phyloP scores from a whole-genome alignment of 2,797 vertebrate species.

The Oophaga sylvatica region DNA sequence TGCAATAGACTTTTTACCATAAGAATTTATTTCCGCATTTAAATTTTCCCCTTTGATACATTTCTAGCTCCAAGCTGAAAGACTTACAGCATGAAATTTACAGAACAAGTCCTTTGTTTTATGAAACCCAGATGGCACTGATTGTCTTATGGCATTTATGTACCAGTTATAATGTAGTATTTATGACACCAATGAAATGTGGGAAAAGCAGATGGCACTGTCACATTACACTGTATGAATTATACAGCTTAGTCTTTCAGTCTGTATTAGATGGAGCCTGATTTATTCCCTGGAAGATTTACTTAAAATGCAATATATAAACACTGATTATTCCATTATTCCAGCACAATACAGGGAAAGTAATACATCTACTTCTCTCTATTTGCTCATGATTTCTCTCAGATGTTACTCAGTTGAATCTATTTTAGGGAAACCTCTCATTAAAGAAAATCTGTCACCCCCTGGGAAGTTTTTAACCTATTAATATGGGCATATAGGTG shows the following conservation, averaged over 20 bases:
- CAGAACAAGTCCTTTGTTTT: slow-evolving; percentile 14
- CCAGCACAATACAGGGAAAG: not conserved
- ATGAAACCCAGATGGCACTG: slow-evolving; percentile 21
- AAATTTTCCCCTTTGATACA: slow-evolving; percentile 14
- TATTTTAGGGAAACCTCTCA: not conserved
- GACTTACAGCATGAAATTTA: slow-evolving; percentile 16
- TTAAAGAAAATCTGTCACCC: too few relatives aligned
- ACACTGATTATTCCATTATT: slow-evolving; percentile 2
- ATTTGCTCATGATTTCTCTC: not conserved
- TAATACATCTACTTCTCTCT: not conserved
- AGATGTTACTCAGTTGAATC: not conserved
- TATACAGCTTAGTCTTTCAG: slow-evolving; percentile 6
- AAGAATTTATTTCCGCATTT: slow-evolving; percentile 3
- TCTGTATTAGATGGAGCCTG: not conserved
- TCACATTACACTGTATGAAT: slow-evolving; percentile 16
- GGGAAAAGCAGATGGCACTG: slow-evolving; percentile 35
- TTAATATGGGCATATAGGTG: too few relatives aligned
- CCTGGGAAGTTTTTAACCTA: too few relatives aligned
- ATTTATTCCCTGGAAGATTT: not conserved
- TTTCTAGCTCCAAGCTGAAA: slow-evolving; percentile 22
- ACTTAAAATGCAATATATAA: not conserved
- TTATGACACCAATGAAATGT: slow-evolving; percentile 35
- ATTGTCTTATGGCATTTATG: slow-evolving; percentile 46
- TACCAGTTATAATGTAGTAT: slow-evolving; percentile 46
- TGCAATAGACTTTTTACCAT: not conserved